Evolutionary conservation across 2,113 vertebrate genomes (phyloP), one percentile per base, ranked within the genome.

Genomic region (Protobothrops flavoviridis): DNA sequence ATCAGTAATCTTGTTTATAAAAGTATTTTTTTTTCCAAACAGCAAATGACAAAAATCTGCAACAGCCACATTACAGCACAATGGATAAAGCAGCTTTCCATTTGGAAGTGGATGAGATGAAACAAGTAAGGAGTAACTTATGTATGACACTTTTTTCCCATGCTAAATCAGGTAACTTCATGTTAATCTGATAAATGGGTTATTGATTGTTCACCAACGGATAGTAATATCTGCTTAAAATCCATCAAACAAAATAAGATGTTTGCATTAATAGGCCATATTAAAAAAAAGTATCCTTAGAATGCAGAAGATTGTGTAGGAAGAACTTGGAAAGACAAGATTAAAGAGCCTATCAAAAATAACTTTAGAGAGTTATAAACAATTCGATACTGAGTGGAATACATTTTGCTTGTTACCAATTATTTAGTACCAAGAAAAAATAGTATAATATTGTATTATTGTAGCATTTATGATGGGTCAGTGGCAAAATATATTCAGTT

Each of bases 1-100:
- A 0, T 39, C 1, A 23, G 20, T 4, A 45, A 50, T 52, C 11
- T 1, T 48, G 9, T 81, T 89, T 48, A 91, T 87, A 88, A 12
- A 74, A 7, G 87, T 90, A 6, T 59, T 11, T 20, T 94, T 26
- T 26, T 90, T 91, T 91, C 92, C 85, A 45, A 97, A 95, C 2
- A 97, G 97, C 94, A 86, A 94, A 88, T 94, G 90, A 90, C 94
- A 91, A 91, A 15, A 74, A 85, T 57, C 91, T 92, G 61, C 96
- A 92, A 85, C 94, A 95, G 1, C 5, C 90, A 7, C 69, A 95
- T 59, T 48, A 48, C 92, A 91, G 56, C 81, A 39, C 87, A 15
- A 94, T 92, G 43, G 94, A 95, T 13, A 92, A 93, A n/a, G 45
- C 88, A 64, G 69, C 87, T 61, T 91, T 93, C 57, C 33, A 69